Percentiles rank a stretch among this genome's conserved stretches.
phyloP scores from a whole-genome alignment of 2,113 vertebrate species.

The Gopherus flavomarginatus region DNA sequence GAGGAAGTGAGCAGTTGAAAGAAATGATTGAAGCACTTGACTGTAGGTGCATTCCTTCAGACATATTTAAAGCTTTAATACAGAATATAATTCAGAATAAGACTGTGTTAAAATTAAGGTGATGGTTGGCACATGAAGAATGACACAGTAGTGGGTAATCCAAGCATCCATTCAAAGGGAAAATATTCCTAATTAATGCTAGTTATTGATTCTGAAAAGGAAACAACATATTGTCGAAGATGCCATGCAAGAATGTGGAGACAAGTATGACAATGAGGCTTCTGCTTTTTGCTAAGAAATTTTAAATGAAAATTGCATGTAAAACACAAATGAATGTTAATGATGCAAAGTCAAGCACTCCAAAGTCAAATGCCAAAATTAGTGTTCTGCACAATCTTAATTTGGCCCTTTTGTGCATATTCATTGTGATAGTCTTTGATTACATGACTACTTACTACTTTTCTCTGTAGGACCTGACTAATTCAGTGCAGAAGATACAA shows the following conservation, averaged over 20 bases:
- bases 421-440: neutral
- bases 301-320: neutral
- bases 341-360: neutral
- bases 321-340: neutral
- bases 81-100: neutral
- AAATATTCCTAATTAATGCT: neutral
- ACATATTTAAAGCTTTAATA: neutral
- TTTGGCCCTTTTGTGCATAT: neutral
- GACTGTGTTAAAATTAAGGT: too few species aligned
- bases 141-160: neutral
- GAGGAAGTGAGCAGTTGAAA: neutral
- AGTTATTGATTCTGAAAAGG: neutral
- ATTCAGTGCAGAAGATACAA: neutral
- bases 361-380: neutral
- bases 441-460: neutral
- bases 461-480: neutral
- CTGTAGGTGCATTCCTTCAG: neutral
- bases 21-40: neutral
- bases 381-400: neutral
- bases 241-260: neutral
- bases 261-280: neutral
- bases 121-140: neutral
- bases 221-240: rapidly evolving
- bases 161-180: neutral
- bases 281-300: neutral